phyloP scores from a whole-genome alignment of 2,113 vertebrate genomes.

The Monarcha castaneiventris region DNA sequence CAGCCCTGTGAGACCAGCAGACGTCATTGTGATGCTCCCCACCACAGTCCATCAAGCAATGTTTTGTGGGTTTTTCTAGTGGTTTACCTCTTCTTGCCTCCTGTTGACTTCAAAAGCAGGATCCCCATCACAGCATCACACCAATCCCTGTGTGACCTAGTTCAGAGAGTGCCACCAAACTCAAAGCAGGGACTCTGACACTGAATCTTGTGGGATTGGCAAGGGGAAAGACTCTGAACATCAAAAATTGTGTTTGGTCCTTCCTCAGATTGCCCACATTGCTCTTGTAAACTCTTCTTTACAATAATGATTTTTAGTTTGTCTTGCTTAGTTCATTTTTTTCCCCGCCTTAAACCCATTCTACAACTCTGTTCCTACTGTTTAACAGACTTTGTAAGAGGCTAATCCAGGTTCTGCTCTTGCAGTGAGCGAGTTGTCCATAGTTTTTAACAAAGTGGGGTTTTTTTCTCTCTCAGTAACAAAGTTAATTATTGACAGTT shows the following conservation, averaged over 20 bases:
- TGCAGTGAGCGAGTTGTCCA: fast-evolving
- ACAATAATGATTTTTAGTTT: neutral
- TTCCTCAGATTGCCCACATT: neutral
- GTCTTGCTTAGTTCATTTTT: neutral
- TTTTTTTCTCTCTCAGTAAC: neutral
- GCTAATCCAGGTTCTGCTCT: neutral
- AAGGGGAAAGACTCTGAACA: neutral
- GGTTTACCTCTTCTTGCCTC: neutral
- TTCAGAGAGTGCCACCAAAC: neutral
- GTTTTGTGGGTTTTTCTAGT: fast-evolving
- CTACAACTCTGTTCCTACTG: no score
- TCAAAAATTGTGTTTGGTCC: neutral
- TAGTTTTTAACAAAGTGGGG: neutral
- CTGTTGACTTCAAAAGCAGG: neutral
- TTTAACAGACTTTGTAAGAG: neutral
- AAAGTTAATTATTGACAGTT: neutral
- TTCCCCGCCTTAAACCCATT: fast-evolving
- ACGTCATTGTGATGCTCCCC: fast-evolving
- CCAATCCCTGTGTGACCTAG: fast-evolving
- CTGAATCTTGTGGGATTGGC: neutral
- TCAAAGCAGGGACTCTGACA: neutral
- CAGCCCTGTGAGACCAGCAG: fast-evolving
- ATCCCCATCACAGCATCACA: neutral
- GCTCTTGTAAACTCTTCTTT: neutral
- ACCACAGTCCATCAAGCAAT: neutral